These are phyloP conservation scores for Dynastes tityus DNA, from an alignment of 2,888 invertebrate species.

Conservation along the genomic window DNA sequence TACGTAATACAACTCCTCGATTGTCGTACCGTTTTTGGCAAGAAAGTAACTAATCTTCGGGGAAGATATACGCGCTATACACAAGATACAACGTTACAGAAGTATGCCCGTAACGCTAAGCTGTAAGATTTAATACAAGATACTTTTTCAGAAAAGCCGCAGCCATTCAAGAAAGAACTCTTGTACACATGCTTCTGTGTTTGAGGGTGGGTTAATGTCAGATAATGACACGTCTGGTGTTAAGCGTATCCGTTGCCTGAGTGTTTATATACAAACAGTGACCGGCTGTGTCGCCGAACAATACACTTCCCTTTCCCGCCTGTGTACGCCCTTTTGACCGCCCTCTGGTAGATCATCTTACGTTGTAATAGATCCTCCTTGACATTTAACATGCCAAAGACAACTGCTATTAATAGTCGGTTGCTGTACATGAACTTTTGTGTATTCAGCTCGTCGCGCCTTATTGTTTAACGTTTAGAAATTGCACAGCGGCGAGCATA, in stretches of 20 bases:
- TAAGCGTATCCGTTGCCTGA: slow-evolving; percentile 53
- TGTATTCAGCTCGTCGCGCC: slow-evolving; percentile 19
- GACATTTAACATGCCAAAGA: slow-evolving; percentile 52
- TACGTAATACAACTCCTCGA: background rate
- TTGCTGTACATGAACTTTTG: slow-evolving; percentile 38
- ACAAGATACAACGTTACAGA: background rate
- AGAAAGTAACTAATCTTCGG: slow-evolving; percentile 25
- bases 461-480: slow-evolving; percentile 18
- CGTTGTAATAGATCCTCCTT: slow-evolving; percentile 55
- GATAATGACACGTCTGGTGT: slow-evolving; percentile 55
- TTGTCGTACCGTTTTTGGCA: slow-evolving; percentile 15
- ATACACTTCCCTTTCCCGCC: slow-evolving; percentile 55
- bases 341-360: slow-evolving; percentile 56
- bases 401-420: slow-evolving; percentile 49
- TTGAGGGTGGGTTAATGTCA: slow-evolving; percentile 51
- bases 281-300: slow-evolving; percentile 56
- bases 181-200: slow-evolving; percentile 50
- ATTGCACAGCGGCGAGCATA: background rate
- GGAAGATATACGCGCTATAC: background rate
- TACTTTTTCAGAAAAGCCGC: slow-evolving; percentile 49
- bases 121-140: slow-evolving; percentile 47
- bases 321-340: slow-evolving; percentile 55
- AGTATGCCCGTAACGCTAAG: slow-evolving; percentile 25
- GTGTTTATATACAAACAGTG: slow-evolving; percentile 57
- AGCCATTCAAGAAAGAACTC: slow-evolving; percentile 50